Base-by-base conservation (phyloP, 2,888 invertebrate genomes). In the Corbicula japonica region DNA sequence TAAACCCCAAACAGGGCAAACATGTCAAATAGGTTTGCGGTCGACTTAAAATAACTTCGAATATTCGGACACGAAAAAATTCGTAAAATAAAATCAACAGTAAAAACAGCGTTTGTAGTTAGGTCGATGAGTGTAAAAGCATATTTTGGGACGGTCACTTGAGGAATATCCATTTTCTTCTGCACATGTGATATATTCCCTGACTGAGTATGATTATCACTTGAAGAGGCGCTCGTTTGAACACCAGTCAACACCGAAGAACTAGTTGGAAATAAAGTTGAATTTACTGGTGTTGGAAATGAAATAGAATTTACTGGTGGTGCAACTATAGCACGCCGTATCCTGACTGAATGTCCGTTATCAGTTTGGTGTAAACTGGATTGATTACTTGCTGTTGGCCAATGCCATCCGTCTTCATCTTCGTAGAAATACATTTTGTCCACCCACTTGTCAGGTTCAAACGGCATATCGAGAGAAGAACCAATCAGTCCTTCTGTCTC, bases 21-120 rank as follows among this genome's bases (percentile, higher is more conserved):
- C 6, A 65, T 28, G 48, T 85, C 85, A 44, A 85, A 26, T 23
- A 83, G 60, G 32, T 85, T 80, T 1, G 79, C 60, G 21, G 68
- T 38, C 2, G 77, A 74, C 12, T 50, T 32, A 44, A 83, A 76
- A 52, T 85, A 80, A 28, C 44, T 34, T 0, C 34, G 12, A 12
- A 80, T 35, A n/a, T 68, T 68, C 0, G 82, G 85, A 35, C 80
- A 83, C 0, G 72, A 72, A 1, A 68, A 10, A 0, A 85, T 26
- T 41, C 83, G 50, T 0, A 83, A 15, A 2, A 75, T 1, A 2
- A 85, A 32, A 28, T 85, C 85, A 2, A 76, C n/a, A 1, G 76
- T 73, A 38, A 85, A 85, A 46, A 80, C 76, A 4, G 41, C 66
- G 26, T 66, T 35, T 3, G 70, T 23, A 10, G 50, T n/a, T 15